Percentiles rank a stretch among this genome's conserved stretches.
phyloP scores from a whole-genome alignment of 2,888 invertebrate species.

The Polymixis flavicincta region DNA sequence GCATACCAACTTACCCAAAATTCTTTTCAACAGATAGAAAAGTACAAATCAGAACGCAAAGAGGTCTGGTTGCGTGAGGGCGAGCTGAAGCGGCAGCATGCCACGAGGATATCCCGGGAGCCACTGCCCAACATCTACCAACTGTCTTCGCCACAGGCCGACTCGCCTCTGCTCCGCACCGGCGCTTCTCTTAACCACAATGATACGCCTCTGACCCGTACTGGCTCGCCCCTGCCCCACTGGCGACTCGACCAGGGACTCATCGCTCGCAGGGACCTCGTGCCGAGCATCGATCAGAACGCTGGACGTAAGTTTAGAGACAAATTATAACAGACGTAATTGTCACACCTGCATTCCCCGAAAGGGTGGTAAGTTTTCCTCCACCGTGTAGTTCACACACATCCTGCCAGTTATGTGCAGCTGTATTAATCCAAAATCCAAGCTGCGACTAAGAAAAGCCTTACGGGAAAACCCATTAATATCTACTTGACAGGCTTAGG shows the following conservation, averaged over 20 bases:
- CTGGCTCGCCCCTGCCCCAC: conserved; percentile 21
- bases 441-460: not conserved
- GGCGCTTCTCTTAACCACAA: conserved; percentile 9
- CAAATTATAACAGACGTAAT: not conserved
- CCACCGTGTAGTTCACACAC: not conserved
- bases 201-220: not conserved
- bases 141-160: conserved; percentile 52
- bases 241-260: conserved; percentile 65
- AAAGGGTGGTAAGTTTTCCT: not conserved
- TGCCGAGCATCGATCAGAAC: conserved; percentile 47
- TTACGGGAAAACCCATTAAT: not conserved
- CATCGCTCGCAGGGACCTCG: conserved; percentile 56
- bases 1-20: not conserved
- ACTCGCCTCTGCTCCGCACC: not conserved
- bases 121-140: conserved; percentile 75
- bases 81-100: conserved; percentile 74
- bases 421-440: not conserved
- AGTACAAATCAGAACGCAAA: conserved; percentile 65
- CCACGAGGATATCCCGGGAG: conserved; percentile 69
- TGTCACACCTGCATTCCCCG: not conserved
- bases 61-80: conserved; percentile 70
- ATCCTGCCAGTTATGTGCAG: not conserved
- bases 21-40: conserved; percentile 62
- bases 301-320: conserved; percentile 42
- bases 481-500: not conserved